Conservation (phyloP, 2,797 vertebrate genomes). For the Graptemys geographica region DNA sequence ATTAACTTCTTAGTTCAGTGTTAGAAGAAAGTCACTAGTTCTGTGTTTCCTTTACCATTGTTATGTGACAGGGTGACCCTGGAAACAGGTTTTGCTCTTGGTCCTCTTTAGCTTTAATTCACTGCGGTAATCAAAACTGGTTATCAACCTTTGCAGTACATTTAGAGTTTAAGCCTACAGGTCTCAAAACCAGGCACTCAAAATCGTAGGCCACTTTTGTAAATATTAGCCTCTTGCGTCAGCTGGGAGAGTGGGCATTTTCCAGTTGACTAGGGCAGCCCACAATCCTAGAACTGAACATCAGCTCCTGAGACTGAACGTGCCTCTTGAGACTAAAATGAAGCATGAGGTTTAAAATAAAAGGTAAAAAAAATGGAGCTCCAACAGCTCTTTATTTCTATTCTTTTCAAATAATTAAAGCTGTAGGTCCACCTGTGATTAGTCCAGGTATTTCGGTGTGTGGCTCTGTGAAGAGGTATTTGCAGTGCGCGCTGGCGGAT, state of each 20-base stretch:
- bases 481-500: conserved; percentile 22
- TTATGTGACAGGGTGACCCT: not conserved
- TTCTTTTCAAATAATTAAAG: conserved; percentile 57
- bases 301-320: not conserved
- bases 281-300: conserved; percentile 1
- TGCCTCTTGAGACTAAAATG: conserved; percentile 17
- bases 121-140: not conserved
- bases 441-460: conserved; percentile 41
- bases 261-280: not conserved
- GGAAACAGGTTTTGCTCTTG: not conserved
- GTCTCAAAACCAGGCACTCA: not conserved
- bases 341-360: conserved; percentile 29
- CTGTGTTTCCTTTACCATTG: not conserved
- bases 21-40: not conserved
- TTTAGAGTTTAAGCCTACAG: not conserved
- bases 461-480: conserved; percentile 5
- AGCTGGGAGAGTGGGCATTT: not conserved
- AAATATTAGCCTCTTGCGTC: not conserved
- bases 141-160: not conserved
- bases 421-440: conserved; percentile 53
- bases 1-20: not conserved
- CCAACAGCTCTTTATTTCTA: not conserved
- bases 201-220: not conserved
- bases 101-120: not conserved
- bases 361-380: not conserved